Percentiles rank a stretch among this genome's conserved stretches.
These are phyloP conservation scores for Chiropotes sagulatus DNA, from an alignment of 2,797 vertebrate species.

Conservation along the genomic window DNA sequence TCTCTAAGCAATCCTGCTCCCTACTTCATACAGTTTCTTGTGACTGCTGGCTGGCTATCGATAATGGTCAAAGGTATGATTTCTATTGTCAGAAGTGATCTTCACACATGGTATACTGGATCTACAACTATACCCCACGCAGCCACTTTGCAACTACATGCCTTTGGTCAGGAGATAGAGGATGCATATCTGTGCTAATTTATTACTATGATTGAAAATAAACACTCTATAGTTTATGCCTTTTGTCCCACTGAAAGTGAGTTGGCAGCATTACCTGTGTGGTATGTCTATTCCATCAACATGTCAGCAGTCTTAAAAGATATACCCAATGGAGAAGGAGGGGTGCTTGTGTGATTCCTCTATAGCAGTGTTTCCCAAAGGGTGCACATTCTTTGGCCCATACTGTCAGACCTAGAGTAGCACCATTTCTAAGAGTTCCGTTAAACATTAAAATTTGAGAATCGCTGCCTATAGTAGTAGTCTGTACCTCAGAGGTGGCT, in stretches of 20 bases:
- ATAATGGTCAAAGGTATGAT: constrained; percentile 6
- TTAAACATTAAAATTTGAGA: constrained; percentile 21
- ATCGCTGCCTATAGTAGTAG: not conserved
- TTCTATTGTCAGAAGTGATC: constrained; percentile 46
- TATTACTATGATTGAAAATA: constrained; percentile 16
- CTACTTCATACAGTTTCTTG: not conserved
- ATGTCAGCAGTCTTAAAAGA: constrained; percentile 4
- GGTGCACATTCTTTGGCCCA: not conserved
- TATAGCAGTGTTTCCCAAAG: constrained; percentile 25
- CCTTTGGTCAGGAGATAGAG: not conserved
- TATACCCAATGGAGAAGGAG: not conserved
- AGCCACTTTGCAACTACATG: constrained; percentile 34
- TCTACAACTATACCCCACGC: not conserved
- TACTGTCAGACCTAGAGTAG: not conserved
- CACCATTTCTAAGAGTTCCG: not conserved
- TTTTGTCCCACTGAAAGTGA: constrained; percentile 43
- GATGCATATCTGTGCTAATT: constrained; percentile 21
- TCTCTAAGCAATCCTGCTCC: not conserved
- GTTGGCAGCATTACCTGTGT: not conserved
- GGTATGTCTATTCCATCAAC: not conserved
- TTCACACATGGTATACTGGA: constrained; percentile 10
- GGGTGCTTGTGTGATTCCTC: not conserved
- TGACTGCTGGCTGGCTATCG: not conserved
- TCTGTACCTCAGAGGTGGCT: not conserved
- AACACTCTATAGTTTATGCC: not conserved